Evolutionary conservation across 2,888 invertebrate genomes (phyloP).

Genomic region (Aphidoletes aphidimyza): DNA sequence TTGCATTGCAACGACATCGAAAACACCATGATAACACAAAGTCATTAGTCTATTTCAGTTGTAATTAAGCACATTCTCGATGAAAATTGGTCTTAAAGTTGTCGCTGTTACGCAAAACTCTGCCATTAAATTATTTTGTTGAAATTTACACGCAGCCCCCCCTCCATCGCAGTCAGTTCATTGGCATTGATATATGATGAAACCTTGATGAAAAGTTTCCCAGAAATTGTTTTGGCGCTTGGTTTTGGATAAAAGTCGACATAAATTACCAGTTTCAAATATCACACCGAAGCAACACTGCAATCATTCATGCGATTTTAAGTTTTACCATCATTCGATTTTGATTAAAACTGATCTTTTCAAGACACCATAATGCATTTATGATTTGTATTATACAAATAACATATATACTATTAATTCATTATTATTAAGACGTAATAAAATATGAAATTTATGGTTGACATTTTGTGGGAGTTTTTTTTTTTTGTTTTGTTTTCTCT

Average conservation of each 20-base stretch:
- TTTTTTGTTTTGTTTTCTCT: not conserved
- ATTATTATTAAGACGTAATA: slow-evolving; percentile 43
- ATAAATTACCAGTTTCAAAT: not conserved
- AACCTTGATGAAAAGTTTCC: no score
- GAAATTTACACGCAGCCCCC: not conserved
- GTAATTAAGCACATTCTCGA: slow-evolving; percentile 9
- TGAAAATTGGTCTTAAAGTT: not conserved
- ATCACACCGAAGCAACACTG: not conserved
- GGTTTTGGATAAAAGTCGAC: not conserved
- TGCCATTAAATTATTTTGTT: not conserved
- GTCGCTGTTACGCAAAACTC: not conserved
- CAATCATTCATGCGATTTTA: no score
- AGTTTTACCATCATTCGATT: not conserved
- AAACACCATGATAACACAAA: not conserved
- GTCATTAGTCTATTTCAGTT: slow-evolving; percentile 45
- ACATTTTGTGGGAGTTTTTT: not conserved
- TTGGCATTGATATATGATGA: no score
- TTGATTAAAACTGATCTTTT: not conserved
- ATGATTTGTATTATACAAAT: no score
- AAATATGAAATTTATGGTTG: slow-evolving; percentile 18
- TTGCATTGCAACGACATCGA: not conserved
- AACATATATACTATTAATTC: not conserved
- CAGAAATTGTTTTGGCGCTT: not conserved
- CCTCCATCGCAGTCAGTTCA: not conserved
- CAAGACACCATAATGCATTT: not conserved